Evolutionary conservation across 2,797 vertebrate species (phyloP), one percentile per base, ranked within the genome.

Genomic region (Chaenodraco wilsoni): DNA sequence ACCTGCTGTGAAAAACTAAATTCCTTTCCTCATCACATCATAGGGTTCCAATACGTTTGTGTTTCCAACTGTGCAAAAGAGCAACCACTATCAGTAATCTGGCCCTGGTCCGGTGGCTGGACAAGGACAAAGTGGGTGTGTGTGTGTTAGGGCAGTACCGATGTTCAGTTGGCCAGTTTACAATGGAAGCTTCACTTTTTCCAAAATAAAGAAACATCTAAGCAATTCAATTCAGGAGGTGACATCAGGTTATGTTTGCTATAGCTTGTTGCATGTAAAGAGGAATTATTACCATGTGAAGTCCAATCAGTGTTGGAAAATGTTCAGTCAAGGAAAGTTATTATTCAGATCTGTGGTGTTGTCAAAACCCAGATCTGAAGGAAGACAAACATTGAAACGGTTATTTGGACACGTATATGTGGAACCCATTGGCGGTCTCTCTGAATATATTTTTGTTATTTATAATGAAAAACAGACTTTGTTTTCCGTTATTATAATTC

Each of bases 11-110:
- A 80, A 85, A 65, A 61, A 4, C 21, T 48, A 57, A 79, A 64
- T 51, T 68, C 57, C 46, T 64, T 77, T 51, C 61, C 72, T 76
- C 46, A 61, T 85, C 66, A 65, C 74, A 64, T 76, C 70, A 73
- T 67, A 55, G 50, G 59, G 72, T 74, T 69, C n/a, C 40, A 54
- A 63, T 49, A 19, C 59, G 48, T 74, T 88, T 74, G 40, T 33
- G 52, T 78, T 83, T 84, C 78, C 65, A 74, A 37, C 17, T 41
- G 48, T 72, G 70, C 48, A 56, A 72, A 63, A 73, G 46, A 78
- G 57, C 60, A 56, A 64, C 63, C 19, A 62, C 68, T 84, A 81
- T 88, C 79, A 74, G 66, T 71, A 58, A 74, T 73, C 61, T 78
- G 67, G 79, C 79, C 65, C 16, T 5, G n/a, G 46, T 69, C 68